Evolutionary conservation across 2,888 invertebrate genomes (phyloP).

Genomic region (Mamestra brassicae): DNA sequence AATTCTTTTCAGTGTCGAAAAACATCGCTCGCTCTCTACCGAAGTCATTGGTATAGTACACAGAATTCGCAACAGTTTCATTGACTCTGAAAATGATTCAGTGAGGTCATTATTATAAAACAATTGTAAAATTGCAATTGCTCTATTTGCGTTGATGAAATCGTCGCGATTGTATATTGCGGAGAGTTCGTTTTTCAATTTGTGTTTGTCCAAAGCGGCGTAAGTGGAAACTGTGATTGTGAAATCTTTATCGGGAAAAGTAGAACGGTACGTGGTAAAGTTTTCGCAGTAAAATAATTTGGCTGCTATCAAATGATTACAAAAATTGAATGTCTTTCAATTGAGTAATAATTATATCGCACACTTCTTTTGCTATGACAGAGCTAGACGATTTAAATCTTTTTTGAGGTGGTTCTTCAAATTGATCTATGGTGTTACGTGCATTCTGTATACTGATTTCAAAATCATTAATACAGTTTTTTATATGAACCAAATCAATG

Average conservation of each 20-base stretch:
- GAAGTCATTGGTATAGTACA: slow-evolving; percentile 11
- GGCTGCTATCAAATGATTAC: slow-evolving; percentile 5
- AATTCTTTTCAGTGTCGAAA: background rate
- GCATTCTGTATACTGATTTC: slow-evolving; percentile 5
- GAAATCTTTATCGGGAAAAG: background rate
- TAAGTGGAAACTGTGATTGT: background rate
- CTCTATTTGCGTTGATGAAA: background rate
- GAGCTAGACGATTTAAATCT: background rate
- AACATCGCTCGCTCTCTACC: background rate
- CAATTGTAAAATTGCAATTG: slow-evolving; percentile 9
- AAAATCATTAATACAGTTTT: slow-evolving; percentile 6
- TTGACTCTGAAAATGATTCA: slow-evolving; percentile 7
- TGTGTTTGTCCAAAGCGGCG: background rate
- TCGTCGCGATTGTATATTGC: slow-evolving; percentile 2
- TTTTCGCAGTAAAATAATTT: slow-evolving; percentile 13
- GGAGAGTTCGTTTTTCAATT: slow-evolving; percentile 2
- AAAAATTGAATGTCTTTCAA: slow-evolving; percentile 2
- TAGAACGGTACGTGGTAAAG: background rate
- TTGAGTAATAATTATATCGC: slow-evolving; percentile 4
- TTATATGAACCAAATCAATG: slow-evolving; percentile 2
- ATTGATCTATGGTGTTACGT: background rate
- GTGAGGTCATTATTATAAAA: slow-evolving; percentile 11
- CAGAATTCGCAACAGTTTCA: background rate
- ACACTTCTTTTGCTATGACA: slow-evolving; percentile 2
- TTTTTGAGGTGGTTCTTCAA: background rate